These are phyloP conservation scores for Kradibia gibbosae DNA, from an alignment of 1,140 invertebrate species.

Conservation along the genomic window DNA sequence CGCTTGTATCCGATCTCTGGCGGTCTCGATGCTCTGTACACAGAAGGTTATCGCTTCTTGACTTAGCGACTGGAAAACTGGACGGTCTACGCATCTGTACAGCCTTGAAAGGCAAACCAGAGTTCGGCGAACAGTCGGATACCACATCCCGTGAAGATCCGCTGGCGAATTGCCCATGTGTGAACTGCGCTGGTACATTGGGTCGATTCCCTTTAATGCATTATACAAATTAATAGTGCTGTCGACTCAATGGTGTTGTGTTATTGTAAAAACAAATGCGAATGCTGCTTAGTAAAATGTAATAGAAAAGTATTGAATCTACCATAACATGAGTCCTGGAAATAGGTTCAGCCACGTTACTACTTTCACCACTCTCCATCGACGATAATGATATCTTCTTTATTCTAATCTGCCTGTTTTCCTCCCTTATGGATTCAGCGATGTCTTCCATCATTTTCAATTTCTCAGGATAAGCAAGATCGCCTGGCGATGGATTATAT, in stretches of 20 bases:
- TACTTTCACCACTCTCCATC: conserved; percentile 56
- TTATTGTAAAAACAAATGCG: too few species aligned
- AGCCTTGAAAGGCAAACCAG: conserved; percentile 95
- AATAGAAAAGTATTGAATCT: neutral
- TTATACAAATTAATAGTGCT: neutral
- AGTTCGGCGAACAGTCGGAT: conserved; percentile 95
- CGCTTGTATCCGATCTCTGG: conserved; percentile 80
- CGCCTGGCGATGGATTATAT: conserved; percentile 92
- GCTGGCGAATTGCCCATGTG: conserved; percentile 83
- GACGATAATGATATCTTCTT: conserved; percentile 67
- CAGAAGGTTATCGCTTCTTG: conserved; percentile 95
- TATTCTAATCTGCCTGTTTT: conserved; percentile 62
- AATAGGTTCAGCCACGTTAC: conserved; percentile 55
- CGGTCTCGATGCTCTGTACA: conserved; percentile 89
- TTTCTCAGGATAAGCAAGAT: conserved; percentile 98
- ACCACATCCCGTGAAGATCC: conserved; percentile 99
- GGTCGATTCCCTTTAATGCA: conserved; percentile 58
- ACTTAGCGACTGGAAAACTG: conserved; percentile 96
- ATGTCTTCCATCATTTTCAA: conserved; percentile 94
- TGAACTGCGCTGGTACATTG: conserved; percentile 59
- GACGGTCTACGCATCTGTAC: conserved; percentile 94
- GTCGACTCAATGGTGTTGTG: too few species aligned
- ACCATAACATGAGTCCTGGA: conserved; percentile 63
- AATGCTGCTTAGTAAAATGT: too few species aligned
- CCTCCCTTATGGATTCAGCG: conserved; percentile 67